Conservation (phyloP, 2,888 invertebrate species). For the Lasioglossum vierecki region DNA sequence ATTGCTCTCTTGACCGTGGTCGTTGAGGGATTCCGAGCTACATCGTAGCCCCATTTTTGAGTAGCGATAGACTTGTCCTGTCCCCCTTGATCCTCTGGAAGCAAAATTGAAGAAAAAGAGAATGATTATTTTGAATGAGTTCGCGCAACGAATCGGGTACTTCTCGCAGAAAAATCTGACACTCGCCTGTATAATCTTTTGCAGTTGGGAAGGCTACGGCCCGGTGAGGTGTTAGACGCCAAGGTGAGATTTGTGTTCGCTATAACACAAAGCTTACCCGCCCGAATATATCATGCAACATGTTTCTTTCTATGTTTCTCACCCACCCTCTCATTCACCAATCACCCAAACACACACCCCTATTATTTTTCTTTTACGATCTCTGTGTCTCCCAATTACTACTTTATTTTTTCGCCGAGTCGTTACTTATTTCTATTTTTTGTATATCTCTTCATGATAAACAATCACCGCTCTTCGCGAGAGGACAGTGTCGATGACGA, state of each 20-base stretch:
- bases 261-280: conserved; percentile 85
- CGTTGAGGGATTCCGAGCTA: not conserved
- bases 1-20: not conserved
- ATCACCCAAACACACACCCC: not conserved
- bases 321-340: not conserved
- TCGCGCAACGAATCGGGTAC: conserved; percentile 22
- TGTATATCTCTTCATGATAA: not conserved
- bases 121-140: not conserved
- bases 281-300: conserved; percentile 71
- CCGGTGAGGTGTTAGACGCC: conserved; percentile 90
- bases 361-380: conserved; percentile 30
- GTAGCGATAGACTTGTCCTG: not conserved
- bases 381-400: conserved; percentile 50
- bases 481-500: not conserved
- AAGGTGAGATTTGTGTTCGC: conserved; percentile 90
- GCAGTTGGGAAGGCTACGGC: conserved; percentile 91
- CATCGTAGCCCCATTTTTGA: not conserved
- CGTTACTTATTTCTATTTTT: not conserved
- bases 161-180: conserved; percentile 45
- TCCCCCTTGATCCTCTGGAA: not conserved
- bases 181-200: conserved; percentile 82
- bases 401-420: not conserved
- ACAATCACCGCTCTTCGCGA: not conserved
- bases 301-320: conserved; percentile 51
- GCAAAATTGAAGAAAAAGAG: not conserved